Conservation (phyloP, 2,113 vertebrate genomes). For the Felis chaus region DNA sequence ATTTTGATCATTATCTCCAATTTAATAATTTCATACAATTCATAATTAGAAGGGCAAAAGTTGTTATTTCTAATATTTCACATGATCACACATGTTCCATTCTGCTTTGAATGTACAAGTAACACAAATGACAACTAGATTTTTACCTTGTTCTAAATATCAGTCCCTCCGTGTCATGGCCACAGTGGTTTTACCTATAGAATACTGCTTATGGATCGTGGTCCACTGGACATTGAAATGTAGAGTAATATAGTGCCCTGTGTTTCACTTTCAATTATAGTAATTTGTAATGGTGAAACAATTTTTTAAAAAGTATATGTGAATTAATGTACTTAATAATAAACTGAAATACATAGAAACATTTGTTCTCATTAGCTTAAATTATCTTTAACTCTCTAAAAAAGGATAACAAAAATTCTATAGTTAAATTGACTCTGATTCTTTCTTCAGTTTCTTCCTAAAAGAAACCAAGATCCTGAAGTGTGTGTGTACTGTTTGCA, state of each 20-base stretch:
- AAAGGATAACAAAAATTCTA: background rate
- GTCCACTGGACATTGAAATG: no score
- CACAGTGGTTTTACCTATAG: background rate
- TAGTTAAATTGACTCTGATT: background rate
- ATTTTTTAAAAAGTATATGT: background rate
- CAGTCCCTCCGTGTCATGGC: background rate
- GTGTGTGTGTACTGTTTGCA: background rate
- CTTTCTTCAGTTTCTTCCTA: background rate
- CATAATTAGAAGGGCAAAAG: slow-evolving; percentile 65
- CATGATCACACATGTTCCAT: background rate
- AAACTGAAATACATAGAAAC: background rate
- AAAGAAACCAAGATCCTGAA: background rate
- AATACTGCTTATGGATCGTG: background rate
- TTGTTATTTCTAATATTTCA: slow-evolving; percentile 28
- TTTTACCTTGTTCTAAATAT: background rate
- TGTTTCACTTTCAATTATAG: background rate
- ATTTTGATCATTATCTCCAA: slow-evolving; percentile 43
- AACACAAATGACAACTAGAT: background rate
- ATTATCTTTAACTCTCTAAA: background rate
- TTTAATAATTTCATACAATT: background rate
- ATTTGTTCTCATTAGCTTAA: background rate
- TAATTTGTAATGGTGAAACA: background rate
- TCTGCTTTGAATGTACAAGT: background rate
- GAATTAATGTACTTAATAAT: background rate
- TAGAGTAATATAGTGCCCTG: background rate